Conservation (phyloP, 2,888 invertebrate species). For the Drosophila vallismaia region DNA sequence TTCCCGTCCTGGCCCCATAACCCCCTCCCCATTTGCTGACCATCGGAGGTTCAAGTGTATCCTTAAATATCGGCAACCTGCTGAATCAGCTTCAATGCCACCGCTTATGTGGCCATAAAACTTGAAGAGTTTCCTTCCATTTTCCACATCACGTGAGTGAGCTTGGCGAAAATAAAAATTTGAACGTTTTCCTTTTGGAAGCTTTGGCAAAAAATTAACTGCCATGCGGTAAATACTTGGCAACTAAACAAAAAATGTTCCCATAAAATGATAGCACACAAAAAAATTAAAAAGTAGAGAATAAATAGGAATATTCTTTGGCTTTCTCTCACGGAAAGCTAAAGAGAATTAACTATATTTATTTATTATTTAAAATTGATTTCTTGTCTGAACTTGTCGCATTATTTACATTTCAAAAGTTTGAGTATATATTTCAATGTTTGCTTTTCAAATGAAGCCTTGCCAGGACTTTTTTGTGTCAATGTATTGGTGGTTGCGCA, state of each 20-base stretch:
- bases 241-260: constrained; percentile 45
- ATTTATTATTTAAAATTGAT: not conserved
- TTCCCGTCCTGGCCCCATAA: not conserved
- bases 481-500: not conserved
- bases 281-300: not conserved
- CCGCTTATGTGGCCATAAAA: constrained; percentile 73
- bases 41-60: constrained; percentile 3
- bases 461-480: not conserved
- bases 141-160: constrained; percentile 37
- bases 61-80: constrained; percentile 17
- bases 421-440: not conserved
- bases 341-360: not conserved
- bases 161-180: constrained; percentile 27
- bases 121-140: constrained; percentile 56
- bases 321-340: too few species aligned
- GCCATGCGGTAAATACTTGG: constrained; percentile 30
- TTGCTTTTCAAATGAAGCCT: not conserved
- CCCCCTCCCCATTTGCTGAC: not conserved
- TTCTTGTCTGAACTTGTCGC: not conserved
- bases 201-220: constrained; percentile 62
- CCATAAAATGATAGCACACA: constrained; percentile 34
- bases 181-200: constrained; percentile 32
- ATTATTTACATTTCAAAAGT: not conserved
- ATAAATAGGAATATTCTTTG: not conserved
- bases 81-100: constrained; percentile 67